phyloP scores from a whole-genome alignment of 2,888 invertebrate species.

The Archaeoteleia sp. region DNA sequence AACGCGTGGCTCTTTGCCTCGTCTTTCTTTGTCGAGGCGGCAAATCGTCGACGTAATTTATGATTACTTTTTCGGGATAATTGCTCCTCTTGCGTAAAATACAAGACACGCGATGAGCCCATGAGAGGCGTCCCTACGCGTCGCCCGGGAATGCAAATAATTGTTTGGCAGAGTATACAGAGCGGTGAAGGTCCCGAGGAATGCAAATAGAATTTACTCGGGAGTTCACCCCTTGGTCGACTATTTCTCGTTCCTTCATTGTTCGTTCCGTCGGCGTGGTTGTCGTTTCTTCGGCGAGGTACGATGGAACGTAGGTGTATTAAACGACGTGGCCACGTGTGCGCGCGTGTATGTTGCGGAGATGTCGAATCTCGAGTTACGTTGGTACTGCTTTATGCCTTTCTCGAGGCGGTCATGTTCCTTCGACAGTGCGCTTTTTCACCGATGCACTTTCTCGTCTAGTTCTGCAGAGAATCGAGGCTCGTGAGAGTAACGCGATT shows the following conservation, averaged over 20 bases:
- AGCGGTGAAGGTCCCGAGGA: constrained; percentile 62
- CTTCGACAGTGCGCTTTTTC: constrained; percentile 14
- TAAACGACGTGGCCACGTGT: constrained; percentile 1
- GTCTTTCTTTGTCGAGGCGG: too few species aligned
- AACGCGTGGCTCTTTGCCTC: too few species aligned
- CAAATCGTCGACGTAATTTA: constrained; percentile 33
- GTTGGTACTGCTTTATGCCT: constrained; percentile 40
- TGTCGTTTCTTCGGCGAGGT: constrained; percentile 6
- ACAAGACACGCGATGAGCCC: constrained; percentile 24
- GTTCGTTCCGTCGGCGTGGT: constrained; percentile 30
- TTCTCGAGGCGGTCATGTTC: constrained; percentile 37
- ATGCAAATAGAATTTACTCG: constrained; percentile 67
- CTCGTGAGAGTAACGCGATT: constrained; percentile 13
- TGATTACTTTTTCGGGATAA: constrained; percentile 51
- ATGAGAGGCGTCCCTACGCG: constrained; percentile 49
- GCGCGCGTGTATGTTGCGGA: not conserved
- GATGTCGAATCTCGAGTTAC: constrained; percentile 54
- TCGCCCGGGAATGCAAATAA: constrained; percentile 69
- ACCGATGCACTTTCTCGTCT: constrained; percentile 18
- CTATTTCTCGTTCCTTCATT: constrained; percentile 38
- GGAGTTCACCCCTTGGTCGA: constrained; percentile 32
- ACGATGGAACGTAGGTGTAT: constrained; percentile 16
- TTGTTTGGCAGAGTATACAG: constrained; percentile 64
- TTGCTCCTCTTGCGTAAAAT: constrained; percentile 43
- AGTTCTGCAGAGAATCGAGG: constrained; percentile 11